These are phyloP conservation scores for Coturnix japonica DNA, from an alignment of 2,113 vertebrate species.

Conservation along the genomic window DNA sequence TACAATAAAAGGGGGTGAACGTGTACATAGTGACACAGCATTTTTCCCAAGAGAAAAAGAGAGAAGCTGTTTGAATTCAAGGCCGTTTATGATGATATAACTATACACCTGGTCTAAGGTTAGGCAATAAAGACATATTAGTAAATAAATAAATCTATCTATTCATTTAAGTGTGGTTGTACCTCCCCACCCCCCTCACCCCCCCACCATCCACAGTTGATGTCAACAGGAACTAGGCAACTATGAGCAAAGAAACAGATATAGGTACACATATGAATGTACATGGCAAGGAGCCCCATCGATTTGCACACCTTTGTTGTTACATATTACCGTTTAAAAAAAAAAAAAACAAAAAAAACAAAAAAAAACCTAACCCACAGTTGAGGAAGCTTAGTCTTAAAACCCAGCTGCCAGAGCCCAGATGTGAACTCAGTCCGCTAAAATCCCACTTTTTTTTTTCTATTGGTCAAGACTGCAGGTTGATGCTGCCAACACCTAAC, in stretches of 20 bases:
- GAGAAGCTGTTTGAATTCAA: background rate
- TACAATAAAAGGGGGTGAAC: background rate
- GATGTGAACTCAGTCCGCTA: background rate
- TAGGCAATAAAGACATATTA: background rate
- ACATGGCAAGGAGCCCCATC: background rate
- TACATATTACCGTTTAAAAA: background rate
- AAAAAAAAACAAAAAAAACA: no score
- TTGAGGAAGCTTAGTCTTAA: background rate
- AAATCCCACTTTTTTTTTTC: background rate
- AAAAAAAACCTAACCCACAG: background rate
- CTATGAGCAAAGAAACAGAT: background rate
- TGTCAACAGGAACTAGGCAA: background rate
- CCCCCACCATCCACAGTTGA: background rate
- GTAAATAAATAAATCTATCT: background rate
- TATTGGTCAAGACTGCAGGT: background rate
- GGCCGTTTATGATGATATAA: background rate
- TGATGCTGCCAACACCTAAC: constrained; percentile 63
- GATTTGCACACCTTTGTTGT: background rate
- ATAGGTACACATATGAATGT: background rate
- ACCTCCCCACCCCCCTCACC: no score
- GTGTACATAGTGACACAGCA: background rate
- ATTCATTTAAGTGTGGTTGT: background rate
- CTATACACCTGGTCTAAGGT: background rate
- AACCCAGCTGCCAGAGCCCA: background rate
- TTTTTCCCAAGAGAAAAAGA: background rate